These are phyloP conservation scores for Gambelia wislizenii DNA, from an alignment of 2,797 vertebrate genomes.

Conservation along the genomic window DNA sequence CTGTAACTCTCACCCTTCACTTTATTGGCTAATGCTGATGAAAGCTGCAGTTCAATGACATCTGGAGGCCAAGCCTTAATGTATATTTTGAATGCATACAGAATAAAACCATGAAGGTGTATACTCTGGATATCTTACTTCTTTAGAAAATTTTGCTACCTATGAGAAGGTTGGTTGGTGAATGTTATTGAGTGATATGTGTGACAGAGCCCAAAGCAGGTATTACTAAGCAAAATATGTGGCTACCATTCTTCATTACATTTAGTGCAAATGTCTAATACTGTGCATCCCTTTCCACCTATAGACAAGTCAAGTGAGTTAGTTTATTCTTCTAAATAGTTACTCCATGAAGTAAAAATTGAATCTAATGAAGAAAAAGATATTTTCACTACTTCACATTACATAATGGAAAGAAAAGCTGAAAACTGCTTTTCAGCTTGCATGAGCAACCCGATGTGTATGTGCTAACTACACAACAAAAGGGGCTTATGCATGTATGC, in stretches of 20 bases:
- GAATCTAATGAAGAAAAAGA: not conserved
- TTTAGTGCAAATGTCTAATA: no score
- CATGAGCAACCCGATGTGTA: constrained; percentile 29
- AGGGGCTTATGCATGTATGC: no score
- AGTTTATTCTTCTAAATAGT: not conserved
- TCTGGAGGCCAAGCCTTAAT: no score
- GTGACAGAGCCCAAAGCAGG: not conserved
- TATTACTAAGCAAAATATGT: not conserved
- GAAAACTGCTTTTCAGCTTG: not conserved
- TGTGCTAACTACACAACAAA: no score
- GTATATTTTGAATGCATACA: not conserved
- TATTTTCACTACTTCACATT: constrained; percentile 28
- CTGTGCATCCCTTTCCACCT: not conserved
- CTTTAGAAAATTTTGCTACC: not conserved
- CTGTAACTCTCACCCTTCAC: no score
- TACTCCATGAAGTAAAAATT: not conserved
- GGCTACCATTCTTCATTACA: no score
- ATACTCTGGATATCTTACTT: not conserved
- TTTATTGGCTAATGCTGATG: no score
- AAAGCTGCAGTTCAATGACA: no score
- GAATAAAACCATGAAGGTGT: not conserved
- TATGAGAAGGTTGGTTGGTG: not conserved
- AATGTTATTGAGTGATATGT: not conserved
- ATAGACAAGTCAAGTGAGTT: not conserved
- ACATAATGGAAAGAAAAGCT: not conserved